A percentile compares a stretch with the other conserved stretches of the same genome.
phyloP scores from a whole-genome alignment of 1,140 invertebrate genomes.

The Grapholita molesta region DNA sequence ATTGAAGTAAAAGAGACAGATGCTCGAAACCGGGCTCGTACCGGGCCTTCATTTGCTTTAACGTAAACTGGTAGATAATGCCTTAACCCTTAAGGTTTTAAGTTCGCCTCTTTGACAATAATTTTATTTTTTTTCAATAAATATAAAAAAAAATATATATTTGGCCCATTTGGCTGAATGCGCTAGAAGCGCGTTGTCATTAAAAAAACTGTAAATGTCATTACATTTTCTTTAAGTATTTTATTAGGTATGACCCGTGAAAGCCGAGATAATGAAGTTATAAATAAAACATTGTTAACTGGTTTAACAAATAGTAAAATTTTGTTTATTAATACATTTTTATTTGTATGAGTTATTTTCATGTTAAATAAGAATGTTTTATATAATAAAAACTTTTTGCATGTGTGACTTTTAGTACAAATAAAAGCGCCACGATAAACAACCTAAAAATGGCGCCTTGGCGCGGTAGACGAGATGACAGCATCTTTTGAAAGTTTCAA shows the following conservation, averaged over 20 bases:
- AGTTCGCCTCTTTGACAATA: too few relatives aligned
- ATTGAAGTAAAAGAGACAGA: too few relatives aligned
- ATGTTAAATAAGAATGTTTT: not conserved
- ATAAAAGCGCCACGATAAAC: not conserved
- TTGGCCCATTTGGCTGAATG: not conserved
- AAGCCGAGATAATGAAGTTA: not conserved
- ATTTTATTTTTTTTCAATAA: too few relatives aligned
- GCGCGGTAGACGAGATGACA: not conserved
- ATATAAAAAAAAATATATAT: too few relatives aligned
- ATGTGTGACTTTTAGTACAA: too few relatives aligned
- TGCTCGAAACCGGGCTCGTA: too few relatives aligned
- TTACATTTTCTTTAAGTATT: too few relatives aligned
- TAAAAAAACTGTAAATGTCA: not conserved
- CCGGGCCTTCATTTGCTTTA: too few relatives aligned
- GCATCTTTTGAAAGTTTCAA: not conserved
- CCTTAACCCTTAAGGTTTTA: too few relatives aligned
- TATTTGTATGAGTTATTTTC: not conserved
- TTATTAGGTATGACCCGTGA: not conserved
- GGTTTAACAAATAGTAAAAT: not conserved
- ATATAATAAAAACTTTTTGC: too few relatives aligned
- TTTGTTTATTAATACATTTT: not conserved
- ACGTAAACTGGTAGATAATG: too few relatives aligned
- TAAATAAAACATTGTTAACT: too few relatives aligned
- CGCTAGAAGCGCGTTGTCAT: not conserved
- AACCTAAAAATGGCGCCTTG: slow-evolving; percentile 6